Conservation (phyloP, 2,113 vertebrate genomes). For the Pteronura brasiliensis region DNA sequence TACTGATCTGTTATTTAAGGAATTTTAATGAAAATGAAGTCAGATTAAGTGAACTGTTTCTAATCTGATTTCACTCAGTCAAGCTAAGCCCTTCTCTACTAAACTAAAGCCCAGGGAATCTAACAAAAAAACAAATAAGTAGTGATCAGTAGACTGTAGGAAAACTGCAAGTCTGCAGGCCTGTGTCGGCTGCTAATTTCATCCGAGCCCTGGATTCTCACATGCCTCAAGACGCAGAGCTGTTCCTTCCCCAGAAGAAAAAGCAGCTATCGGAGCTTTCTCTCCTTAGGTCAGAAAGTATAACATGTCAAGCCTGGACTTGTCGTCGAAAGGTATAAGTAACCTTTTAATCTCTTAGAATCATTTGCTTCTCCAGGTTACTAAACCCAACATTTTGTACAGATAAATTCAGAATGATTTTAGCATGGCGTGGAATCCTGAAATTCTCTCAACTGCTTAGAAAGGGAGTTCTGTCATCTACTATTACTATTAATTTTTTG, state of each 20-base stretch:
- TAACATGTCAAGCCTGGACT: not conserved
- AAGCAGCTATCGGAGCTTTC: not conserved
- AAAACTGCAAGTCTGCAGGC: constrained; percentile 49
- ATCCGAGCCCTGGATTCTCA: constrained; percentile 2
- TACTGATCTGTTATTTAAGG: constrained; percentile 77
- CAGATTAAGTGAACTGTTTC: constrained; percentile 76
- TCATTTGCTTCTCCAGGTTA: not conserved
- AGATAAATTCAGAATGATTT: not conserved
- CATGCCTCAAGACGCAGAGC: not conserved
- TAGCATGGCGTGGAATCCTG: not conserved
- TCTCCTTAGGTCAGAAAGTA: not conserved
- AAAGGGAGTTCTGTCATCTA: not conserved
- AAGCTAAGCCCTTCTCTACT: constrained; percentile 54
- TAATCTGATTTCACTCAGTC: constrained; percentile 76
- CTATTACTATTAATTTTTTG: not conserved
- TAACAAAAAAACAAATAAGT: constrained; percentile 73
- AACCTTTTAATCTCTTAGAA: not conserved
- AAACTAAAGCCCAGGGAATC: constrained; percentile 68
- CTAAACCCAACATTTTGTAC: not conserved
- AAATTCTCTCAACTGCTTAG: not conserved
- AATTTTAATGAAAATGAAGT: constrained; percentile 78
- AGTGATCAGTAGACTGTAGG: constrained; percentile 65
- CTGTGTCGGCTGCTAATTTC: not conserved
- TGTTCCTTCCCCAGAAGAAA: not conserved
- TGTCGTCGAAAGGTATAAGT: not conserved